Evolutionary conservation across 2,797 vertebrate species (phyloP).

Genomic region (Ptychobarbus kaznakovi): DNA sequence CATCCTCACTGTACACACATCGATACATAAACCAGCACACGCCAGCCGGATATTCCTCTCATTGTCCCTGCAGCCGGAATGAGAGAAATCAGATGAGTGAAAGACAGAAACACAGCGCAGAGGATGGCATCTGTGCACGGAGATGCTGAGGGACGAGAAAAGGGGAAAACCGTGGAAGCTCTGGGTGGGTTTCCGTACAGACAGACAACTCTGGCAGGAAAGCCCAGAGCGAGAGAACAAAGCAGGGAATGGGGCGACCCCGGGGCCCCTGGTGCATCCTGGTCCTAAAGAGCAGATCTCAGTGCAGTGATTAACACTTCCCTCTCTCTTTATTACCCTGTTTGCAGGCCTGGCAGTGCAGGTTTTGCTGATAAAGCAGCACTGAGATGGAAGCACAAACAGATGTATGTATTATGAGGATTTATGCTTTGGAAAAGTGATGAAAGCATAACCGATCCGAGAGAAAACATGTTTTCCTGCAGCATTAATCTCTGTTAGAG

Average conservation of each 20-base stretch:
- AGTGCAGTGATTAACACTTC: conserved; percentile 77
- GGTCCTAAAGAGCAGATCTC: conserved; percentile 48
- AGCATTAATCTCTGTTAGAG: background rate
- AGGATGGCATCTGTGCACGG: conserved; percentile 52
- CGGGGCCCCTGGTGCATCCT: conserved; percentile 76
- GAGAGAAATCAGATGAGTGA: conserved; percentile 54
- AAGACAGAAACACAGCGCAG: conserved; percentile 23
- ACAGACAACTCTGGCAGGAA: conserved; percentile 70
- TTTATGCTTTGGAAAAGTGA: conserved; percentile 21
- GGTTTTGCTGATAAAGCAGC: conserved; percentile 75
- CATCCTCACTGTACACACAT: conserved; percentile 7
- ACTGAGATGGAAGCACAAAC: conserved; percentile 39
- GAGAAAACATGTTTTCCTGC: background rate
- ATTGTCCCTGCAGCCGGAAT: conserved; percentile 61
- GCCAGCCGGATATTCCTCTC: conserved; percentile 61
- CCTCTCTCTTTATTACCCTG: conserved; percentile 78
- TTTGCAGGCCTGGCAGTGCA: conserved; percentile 72
- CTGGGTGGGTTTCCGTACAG: conserved; percentile 71
- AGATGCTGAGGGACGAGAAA: conserved; percentile 52
- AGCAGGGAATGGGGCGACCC: conserved; percentile 73
- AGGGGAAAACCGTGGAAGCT: conserved; percentile 40
- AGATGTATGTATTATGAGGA: conserved; percentile 17
- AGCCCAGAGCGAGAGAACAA: conserved; percentile 72
- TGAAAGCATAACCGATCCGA: conserved; percentile 29
- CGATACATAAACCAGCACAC: conserved; percentile 58